Conservation (phyloP, 1,140 invertebrate genomes). For the Drosophila elegans region DNA sequence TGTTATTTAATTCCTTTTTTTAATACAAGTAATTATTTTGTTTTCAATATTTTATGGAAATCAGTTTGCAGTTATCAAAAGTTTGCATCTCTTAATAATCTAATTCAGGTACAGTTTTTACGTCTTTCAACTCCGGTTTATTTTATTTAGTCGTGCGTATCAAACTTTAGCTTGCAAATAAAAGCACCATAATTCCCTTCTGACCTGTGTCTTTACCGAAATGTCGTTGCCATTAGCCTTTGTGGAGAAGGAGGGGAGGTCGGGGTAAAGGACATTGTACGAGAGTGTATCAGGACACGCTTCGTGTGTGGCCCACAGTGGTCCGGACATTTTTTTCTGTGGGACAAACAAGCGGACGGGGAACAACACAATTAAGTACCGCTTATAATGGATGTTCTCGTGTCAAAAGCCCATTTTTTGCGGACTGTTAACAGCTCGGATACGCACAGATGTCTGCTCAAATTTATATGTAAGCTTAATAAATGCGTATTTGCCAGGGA, state of each 20-base stretch:
- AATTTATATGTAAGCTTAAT: constrained; percentile 30
- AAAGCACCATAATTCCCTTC: constrained; percentile 2
- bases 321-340: constrained; percentile 18
- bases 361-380: constrained; percentile 79
- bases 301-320: constrained; percentile 15
- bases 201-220: constrained; percentile 9
- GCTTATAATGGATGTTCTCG: constrained; percentile 74
- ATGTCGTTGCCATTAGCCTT: constrained; percentile 33
- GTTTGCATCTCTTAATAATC: too few relatives aligned
- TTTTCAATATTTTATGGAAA: too few relatives aligned
- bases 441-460: constrained; percentile 18
- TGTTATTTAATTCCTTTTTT: too few relatives aligned
- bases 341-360: constrained; percentile 3
- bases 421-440: constrained; percentile 40
- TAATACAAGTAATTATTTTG: too few relatives aligned
- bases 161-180: not conserved
- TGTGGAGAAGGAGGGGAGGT: not conserved
- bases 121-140: too few relatives aligned
- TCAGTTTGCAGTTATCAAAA: too few relatives aligned
- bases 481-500: constrained; percentile 25
- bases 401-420: constrained; percentile 81
- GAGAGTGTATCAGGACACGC: constrained; percentile 36
- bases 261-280: constrained; percentile 1
- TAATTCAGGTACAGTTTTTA: too few relatives aligned
- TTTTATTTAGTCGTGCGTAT: too few relatives aligned